Conservation (phyloP, 2,113 vertebrate genomes). For the Deroptyus accipitrinus region DNA sequence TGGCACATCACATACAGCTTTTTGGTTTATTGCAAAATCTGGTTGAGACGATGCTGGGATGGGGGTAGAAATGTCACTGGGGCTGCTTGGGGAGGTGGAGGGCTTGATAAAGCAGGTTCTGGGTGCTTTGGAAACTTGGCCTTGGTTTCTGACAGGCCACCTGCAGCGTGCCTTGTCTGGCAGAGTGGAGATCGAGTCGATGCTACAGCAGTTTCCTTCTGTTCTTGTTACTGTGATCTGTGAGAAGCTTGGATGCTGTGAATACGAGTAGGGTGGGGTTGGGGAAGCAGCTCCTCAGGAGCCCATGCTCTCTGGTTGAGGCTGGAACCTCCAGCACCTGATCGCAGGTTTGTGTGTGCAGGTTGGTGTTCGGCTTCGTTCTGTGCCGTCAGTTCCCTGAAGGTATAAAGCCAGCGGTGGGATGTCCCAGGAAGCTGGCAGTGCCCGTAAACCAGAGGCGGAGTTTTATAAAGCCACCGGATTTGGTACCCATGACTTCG, state of each 20-base stretch:
- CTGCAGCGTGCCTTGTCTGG: not conserved
- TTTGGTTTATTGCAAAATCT: not conserved
- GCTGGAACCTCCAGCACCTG: not conserved
- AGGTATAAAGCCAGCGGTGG: not conserved
- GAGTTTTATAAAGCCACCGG: not conserved
- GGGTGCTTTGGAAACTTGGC: not conserved
- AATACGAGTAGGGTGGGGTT: not conserved
- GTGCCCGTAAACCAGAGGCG: not conserved
- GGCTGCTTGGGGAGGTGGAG: not conserved
- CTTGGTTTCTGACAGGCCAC: not conserved
- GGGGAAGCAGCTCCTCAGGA: not conserved
- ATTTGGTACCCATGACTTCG: not conserved
- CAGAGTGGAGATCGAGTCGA: not conserved
- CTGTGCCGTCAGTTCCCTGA: not conserved
- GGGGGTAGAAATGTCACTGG: not conserved
- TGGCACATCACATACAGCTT: accelerated
- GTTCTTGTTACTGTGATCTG: not conserved
- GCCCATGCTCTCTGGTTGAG: not conserved
- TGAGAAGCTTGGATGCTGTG: not conserved
- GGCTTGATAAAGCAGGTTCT: not conserved
- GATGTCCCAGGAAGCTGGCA: not conserved
- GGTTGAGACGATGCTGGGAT: not conserved
- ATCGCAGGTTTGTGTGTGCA: not conserved
- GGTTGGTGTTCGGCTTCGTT: not conserved
- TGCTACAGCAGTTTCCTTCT: not conserved